Base-by-base conservation (phyloP, 2,888 invertebrate species). In the Netelia virgata region DNA sequence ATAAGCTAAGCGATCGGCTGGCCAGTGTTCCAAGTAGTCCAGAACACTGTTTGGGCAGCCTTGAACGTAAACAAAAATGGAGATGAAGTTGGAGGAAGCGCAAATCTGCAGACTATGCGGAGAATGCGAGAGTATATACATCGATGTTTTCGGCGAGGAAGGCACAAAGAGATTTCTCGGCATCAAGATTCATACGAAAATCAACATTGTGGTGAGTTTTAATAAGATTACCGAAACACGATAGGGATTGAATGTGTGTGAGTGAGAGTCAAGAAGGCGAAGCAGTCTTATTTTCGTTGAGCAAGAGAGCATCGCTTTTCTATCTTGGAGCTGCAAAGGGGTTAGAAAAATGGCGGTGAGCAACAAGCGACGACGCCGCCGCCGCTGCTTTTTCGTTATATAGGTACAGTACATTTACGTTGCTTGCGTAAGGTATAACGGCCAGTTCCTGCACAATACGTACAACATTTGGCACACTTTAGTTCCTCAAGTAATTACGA, bases 41-140 rank as follows among this genome's bases (percentile, higher is more conserved):
- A 76, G 75, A 76, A 75, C 59, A 57, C 59, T 75, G 57, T 84
- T 20, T 16, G 70, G 82, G 82, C 84, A 84, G 84, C 74, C 84
- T 57, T 59, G 68, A 74, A 81, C 41, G 85, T 85, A 82, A 82
- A 86, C 82, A 92, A 91, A 90, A 90, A 93, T 93, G 93, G 92
- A 93, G 89, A 87, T 90, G 80, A 90, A 91, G 76, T 57, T 86
- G 57, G 91, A 91, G 83, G 92, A 92, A 80, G 88, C 89, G 43
- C 90, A 91, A 82, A 89, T 93, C 86, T 93, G 93, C 88, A 90
- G 93, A 78, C 90, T 93, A 6, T 93, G 93, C 84, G 93, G 93
- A 43, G 91, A 93, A 73, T 89, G 87, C 41, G 92, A 92, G 55
- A 92, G 89, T 57, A 91, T 93, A 63, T 93, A 90, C 79, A 93